Evolutionary conservation across 2,113 vertebrate species (phyloP).

Genomic region (Bubalus kerabau): DNA sequence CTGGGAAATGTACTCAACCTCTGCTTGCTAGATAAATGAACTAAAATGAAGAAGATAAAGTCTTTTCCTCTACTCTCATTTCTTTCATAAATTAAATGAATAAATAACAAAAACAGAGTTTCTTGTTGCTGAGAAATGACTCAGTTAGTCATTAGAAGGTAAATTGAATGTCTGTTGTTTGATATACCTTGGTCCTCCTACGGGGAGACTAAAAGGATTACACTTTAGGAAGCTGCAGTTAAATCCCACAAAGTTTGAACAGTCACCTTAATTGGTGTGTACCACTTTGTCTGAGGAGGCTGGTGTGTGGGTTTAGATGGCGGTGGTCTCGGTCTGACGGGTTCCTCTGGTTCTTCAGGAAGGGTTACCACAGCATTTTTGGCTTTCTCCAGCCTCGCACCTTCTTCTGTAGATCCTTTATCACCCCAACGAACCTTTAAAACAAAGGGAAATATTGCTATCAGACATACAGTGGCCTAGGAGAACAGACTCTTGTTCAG

Average conservation of each 20-base stretch:
- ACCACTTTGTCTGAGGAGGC: constrained; percentile 90
- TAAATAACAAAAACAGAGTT: background rate
- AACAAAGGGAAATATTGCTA: background rate
- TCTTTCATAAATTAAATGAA: background rate
- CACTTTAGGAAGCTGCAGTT: background rate
- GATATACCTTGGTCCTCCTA: background rate
- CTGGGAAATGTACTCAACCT: background rate
- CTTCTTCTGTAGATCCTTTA: constrained; percentile 97
- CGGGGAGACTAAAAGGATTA: background rate
- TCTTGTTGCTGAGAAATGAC: background rate
- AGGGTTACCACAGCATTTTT: constrained; percentile 93
- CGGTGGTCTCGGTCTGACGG: constrained; percentile 76
- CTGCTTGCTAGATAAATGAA: background rate
- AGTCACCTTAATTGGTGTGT: constrained; percentile 95
- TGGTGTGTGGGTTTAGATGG: constrained; percentile 76
- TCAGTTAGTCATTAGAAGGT: background rate
- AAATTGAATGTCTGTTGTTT: background rate
- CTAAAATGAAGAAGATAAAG: background rate
- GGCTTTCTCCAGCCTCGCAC: constrained; percentile 93
- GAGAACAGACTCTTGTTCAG: background rate
- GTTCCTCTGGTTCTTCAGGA: constrained; percentile 88
- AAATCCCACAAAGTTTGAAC: background rate
- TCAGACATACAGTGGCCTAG: background rate
- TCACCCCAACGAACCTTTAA: constrained; percentile 96
- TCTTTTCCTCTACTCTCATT: background rate